These are phyloP conservation scores for Hipposideros larvatus DNA, from an alignment of 2,797 vertebrate species.

Conservation along the genomic window DNA sequence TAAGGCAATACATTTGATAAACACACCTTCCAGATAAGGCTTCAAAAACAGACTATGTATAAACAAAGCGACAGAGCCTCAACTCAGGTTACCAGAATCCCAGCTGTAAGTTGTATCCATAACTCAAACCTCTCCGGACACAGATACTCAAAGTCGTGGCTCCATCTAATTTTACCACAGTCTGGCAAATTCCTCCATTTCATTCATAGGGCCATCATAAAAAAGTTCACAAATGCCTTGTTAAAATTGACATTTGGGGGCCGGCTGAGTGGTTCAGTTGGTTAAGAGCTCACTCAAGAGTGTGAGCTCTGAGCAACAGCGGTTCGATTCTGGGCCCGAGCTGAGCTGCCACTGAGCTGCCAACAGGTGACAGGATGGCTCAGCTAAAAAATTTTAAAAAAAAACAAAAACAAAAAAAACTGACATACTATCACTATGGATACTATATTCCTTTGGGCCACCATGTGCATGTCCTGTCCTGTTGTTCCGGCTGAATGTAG, in stretches of 20 bases:
- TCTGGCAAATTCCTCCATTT: background rate
- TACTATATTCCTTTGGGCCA: background rate
- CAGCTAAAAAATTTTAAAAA: too few relatives aligned
- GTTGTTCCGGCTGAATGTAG: background rate
- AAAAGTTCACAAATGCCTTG: background rate
- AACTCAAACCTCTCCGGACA: slow-evolving; percentile 16
- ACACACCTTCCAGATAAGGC: background rate
- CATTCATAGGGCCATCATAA: background rate
- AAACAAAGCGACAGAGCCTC: background rate
- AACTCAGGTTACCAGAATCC: background rate
- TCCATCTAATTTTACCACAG: background rate
- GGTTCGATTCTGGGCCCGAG: too few relatives aligned
- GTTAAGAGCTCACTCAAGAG: too few relatives aligned
- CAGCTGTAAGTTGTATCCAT: background rate
- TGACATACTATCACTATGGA: background rate
- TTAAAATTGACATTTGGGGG: background rate
- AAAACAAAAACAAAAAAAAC: background rate
- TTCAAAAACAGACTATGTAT: background rate
- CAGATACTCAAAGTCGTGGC: background rate
- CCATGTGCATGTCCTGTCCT: background rate
- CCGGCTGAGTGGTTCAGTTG: too few relatives aligned
- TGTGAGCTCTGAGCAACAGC: too few relatives aligned
- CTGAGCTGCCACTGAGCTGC: too few relatives aligned
- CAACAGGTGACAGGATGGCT: too few relatives aligned
- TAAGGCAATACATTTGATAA: background rate